Conservation (phyloP, 2,888 invertebrate species). For the Agonopterix arenella region DNA sequence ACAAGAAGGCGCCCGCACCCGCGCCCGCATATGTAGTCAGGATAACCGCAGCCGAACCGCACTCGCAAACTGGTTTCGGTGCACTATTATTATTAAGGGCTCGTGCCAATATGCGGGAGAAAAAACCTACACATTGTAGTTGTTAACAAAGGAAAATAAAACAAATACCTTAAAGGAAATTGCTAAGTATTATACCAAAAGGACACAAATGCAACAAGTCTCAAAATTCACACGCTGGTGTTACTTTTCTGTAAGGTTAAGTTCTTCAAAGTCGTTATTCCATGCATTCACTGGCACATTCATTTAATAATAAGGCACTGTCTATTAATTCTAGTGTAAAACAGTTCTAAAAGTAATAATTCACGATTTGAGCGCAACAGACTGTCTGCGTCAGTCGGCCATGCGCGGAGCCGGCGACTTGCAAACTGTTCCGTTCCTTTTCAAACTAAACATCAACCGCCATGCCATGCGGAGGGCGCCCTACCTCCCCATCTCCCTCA, state of each 20-base stretch:
- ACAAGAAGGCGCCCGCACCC: constrained; percentile 61
- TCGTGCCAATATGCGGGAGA: constrained; percentile 69
- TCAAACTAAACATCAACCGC: constrained; percentile 63
- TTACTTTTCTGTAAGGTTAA: constrained; percentile 44
- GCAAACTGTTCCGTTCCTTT: constrained; percentile 70
- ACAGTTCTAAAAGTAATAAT: constrained; percentile 50
- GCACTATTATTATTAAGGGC: constrained; percentile 75
- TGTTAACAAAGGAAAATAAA: constrained; percentile 51
- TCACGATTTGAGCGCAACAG: constrained; percentile 61
- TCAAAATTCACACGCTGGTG: constrained; percentile 52
- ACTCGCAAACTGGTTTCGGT: constrained; percentile 72
- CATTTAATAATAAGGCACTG: constrained; percentile 66
- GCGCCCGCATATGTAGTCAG: constrained; percentile 53
- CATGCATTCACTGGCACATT: constrained; percentile 72
- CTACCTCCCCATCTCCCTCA: constrained; percentile 67
- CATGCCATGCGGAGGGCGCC: constrained; percentile 51
- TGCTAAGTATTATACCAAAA: constrained; percentile 65
- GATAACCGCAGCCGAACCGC: constrained; percentile 67
- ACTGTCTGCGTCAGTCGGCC: constrained; percentile 63
- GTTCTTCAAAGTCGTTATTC: constrained; percentile 44
- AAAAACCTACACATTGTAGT: constrained; percentile 51
- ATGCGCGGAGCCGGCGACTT: constrained; percentile 71
- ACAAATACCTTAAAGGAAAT: constrained; percentile 38
- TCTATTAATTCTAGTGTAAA: constrained; percentile 44
- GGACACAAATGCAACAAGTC: constrained; percentile 57